Conservation (phyloP, 2,888 invertebrate genomes). For the Busseola fusca region DNA sequence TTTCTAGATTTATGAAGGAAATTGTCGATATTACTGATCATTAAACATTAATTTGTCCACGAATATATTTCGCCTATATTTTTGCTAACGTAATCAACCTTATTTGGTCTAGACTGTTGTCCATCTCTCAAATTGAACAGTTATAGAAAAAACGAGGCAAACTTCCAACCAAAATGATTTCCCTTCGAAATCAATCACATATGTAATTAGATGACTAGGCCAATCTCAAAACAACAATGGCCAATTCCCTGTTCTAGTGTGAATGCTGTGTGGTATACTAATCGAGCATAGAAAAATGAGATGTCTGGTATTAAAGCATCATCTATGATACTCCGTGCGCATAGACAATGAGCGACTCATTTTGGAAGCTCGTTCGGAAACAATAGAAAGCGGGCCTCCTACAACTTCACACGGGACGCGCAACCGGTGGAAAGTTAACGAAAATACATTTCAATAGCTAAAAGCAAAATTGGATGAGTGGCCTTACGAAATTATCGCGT, state of each 20-base stretch:
- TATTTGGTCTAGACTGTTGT: not conserved
- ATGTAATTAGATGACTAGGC: conserved; percentile 62
- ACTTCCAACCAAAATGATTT: conserved; percentile 36
- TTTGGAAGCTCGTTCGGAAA: conserved; percentile 72
- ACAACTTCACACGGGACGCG: conserved; percentile 77
- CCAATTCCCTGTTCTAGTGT: conserved; percentile 70
- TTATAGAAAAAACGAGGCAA: conserved; percentile 16
- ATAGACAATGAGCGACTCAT: conserved; percentile 71
- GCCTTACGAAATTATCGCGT: conserved; percentile 86
- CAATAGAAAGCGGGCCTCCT: conserved; percentile 79
- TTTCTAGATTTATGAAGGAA: not conserved
- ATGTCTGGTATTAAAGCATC: conserved; percentile 78
- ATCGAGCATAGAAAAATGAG: conserved; percentile 71
- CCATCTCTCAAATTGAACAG: conserved; percentile 18
- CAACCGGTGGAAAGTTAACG: conserved; percentile 82
- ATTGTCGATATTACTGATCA: not conserved
- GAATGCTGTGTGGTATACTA: conserved; percentile 73
- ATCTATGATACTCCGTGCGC: conserved; percentile 71
- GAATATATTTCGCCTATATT: not conserved
- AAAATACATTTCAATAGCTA: conserved; percentile 88
- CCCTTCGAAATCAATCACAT: conserved; percentile 57
- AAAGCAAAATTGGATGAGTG: conserved; percentile 82
- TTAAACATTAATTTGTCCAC: not conserved
- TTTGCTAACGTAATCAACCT: not conserved
- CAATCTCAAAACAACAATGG: conserved; percentile 74